Conservation (phyloP, 2,113 vertebrate species). For the Chamaea fasciata region DNA sequence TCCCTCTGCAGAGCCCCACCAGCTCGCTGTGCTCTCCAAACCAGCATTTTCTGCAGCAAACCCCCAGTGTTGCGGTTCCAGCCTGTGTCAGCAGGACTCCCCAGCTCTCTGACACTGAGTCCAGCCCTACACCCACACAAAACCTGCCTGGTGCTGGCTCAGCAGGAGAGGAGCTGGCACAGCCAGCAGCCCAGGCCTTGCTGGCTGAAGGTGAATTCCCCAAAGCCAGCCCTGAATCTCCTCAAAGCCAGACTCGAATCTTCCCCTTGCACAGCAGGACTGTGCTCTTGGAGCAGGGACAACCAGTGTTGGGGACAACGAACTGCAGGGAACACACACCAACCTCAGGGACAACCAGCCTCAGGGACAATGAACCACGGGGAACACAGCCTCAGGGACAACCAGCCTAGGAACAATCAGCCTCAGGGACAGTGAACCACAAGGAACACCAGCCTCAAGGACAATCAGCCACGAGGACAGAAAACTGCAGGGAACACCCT, state of each 20-base stretch:
- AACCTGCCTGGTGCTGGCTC: neutral
- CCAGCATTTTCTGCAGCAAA: neutral
- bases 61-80: fast-evolving
- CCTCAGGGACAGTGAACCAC: no score
- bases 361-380: neutral
- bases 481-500: neutral
- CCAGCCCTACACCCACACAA: neutral
- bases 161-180: neutral
- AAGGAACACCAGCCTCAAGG: neutral
- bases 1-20: neutral
- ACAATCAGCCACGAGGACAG: neutral
- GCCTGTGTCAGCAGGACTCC: neutral
- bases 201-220: neutral
- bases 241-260: neutral
- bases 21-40: neutral
- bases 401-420: no score
- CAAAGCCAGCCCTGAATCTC: neutral
- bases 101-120: neutral
- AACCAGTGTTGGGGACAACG: fast-evolving
- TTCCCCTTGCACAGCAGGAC: neutral
- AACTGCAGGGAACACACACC: neutral
- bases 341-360: fast-evolving
- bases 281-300: neutral
- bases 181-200: neutral
- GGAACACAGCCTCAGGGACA: neutral